Evolutionary conservation across 1,140 invertebrate species (phyloP).

Genomic region (Heterodera carotae): DNA sequence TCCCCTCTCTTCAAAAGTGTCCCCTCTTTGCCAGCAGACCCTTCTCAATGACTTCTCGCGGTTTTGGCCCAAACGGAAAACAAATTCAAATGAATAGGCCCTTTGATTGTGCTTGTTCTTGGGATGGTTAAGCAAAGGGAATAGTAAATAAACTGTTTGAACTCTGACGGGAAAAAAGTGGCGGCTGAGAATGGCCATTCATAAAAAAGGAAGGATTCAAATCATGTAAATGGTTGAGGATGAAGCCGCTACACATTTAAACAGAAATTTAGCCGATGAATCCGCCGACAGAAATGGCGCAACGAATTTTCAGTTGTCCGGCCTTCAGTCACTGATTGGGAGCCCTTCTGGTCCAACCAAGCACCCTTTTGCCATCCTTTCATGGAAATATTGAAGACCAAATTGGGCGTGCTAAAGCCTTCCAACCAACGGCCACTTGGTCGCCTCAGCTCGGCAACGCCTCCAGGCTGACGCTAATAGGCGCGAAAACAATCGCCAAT

Average conservation of each 20-base stretch:
- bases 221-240: background rate
- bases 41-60: conserved; percentile 11
- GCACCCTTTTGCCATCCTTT: background rate
- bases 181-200: background rate
- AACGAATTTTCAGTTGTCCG: background rate
- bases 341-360: conserved; percentile 6
- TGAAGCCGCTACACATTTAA: background rate
- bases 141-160: background rate
- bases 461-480: conserved; percentile 16
- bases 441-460: background rate
- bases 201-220: background rate
- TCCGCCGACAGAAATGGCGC: background rate
- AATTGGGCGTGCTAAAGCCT: background rate
- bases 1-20: background rate
- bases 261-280: background rate
- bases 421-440: background rate
- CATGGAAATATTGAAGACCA: background rate
- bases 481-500: conserved; percentile 12
- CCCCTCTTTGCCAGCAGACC: background rate
- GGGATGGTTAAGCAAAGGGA: background rate
- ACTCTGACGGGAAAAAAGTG: background rate
- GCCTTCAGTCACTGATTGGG: conserved; percentile 2
- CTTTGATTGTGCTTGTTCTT: conserved; percentile 11
- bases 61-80: conserved; percentile 12
- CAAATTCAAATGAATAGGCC: conserved; percentile 19